Evolutionary conservation across 2,888 invertebrate species (phyloP).

Genomic region (Drosophila cognata): DNA sequence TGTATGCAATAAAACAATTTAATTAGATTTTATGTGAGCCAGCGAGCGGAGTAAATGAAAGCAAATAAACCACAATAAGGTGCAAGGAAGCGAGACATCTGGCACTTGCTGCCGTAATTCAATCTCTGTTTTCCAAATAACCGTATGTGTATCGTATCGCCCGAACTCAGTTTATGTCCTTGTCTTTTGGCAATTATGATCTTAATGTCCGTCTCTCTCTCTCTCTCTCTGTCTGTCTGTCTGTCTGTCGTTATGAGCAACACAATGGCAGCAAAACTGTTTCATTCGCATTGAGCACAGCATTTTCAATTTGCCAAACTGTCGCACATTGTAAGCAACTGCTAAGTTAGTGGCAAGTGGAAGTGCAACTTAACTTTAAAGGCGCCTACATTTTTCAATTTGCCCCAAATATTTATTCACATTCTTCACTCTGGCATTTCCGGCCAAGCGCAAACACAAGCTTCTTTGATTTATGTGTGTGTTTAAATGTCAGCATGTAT

Average conservation of each 20-base stretch:
- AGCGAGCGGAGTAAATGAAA: slow-evolving; percentile 70
- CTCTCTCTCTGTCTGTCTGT: slow-evolving; percentile 6
- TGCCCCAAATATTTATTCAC: slow-evolving; percentile 24
- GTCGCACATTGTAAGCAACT: slow-evolving; percentile 29
- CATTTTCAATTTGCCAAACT: slow-evolving; percentile 63
- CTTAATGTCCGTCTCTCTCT: slow-evolving; percentile 36
- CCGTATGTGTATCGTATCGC: slow-evolving; percentile 15
- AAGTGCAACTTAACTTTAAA: slow-evolving; percentile 27
- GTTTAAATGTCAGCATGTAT: slow-evolving; percentile 30
- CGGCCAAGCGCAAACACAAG: slow-evolving; percentile 8
- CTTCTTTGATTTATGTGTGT: slow-evolving; percentile 57
- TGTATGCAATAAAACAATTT: slow-evolving; percentile 76
- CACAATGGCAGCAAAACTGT: slow-evolving; percentile 18
- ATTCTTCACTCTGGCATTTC: slow-evolving; percentile 34
- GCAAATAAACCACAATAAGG: slow-evolving; percentile 78
- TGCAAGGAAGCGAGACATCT: slow-evolving; percentile 47
- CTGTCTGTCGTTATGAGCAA: slow-evolving; percentile 22
- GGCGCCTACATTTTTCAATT: slow-evolving; percentile 26
- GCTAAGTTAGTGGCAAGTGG: slow-evolving; percentile 5
- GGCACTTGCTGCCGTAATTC: slow-evolving; percentile 40
- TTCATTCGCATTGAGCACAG: slow-evolving; percentile 20
- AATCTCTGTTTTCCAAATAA: slow-evolving; percentile 42
- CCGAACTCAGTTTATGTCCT: slow-evolving; percentile 21
- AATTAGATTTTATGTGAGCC: slow-evolving; percentile 75
- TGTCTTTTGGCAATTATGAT: slow-evolving; percentile 60